These are phyloP conservation scores for Micrasema minimum DNA, from an alignment of 1,140 invertebrate genomes.

Conservation along the genomic window DNA sequence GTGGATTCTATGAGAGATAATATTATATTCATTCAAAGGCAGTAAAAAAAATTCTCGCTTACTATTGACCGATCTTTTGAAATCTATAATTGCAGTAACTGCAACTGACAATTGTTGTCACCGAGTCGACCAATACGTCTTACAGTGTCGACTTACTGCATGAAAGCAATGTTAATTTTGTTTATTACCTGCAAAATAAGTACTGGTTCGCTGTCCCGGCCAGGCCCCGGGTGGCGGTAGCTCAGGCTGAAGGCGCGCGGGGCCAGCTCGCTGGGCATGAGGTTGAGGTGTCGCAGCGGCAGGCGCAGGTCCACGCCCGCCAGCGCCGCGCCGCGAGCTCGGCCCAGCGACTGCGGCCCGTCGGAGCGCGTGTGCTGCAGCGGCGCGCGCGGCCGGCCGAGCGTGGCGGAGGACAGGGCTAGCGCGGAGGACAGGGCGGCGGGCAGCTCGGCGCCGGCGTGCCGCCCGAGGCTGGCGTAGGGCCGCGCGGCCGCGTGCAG, in stretches of 20 bases:
- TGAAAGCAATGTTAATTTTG: too few species aligned
- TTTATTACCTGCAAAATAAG: slow-evolving; percentile 55
- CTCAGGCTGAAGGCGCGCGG: slow-evolving; percentile 53
- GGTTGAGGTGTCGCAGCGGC: slow-evolving; percentile 64
- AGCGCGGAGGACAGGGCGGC: not conserved
- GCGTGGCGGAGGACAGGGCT: slow-evolving; percentile 59
- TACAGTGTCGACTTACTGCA: too few species aligned
- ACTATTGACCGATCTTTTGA: too few species aligned
- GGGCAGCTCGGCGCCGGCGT: slow-evolving; percentile 20
- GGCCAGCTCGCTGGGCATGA: slow-evolving; percentile 60
- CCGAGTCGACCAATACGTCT: too few species aligned
- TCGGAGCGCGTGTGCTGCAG: slow-evolving; percentile 23
- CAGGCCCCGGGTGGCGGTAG: slow-evolving; percentile 50
- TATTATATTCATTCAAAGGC: too few species aligned
- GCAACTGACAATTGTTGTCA: too few species aligned
- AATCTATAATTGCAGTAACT: too few species aligned
- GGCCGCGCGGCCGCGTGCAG: slow-evolving; percentile 36
- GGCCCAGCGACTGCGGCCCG: slow-evolving; percentile 28
- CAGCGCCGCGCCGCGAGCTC: slow-evolving; percentile 9
- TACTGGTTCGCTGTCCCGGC: slow-evolving; percentile 37
- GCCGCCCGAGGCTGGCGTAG: slow-evolving; percentile 51
- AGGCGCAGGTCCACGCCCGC: slow-evolving; percentile 54
- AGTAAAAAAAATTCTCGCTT: too few species aligned
- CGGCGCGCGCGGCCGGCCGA: slow-evolving; percentile 30
- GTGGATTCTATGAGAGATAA: too few species aligned